A percentile compares a stretch with the other conserved stretches of the same genome.
Conservation (phyloP, 1,140 invertebrate genomes). For the Atta texana region DNA sequence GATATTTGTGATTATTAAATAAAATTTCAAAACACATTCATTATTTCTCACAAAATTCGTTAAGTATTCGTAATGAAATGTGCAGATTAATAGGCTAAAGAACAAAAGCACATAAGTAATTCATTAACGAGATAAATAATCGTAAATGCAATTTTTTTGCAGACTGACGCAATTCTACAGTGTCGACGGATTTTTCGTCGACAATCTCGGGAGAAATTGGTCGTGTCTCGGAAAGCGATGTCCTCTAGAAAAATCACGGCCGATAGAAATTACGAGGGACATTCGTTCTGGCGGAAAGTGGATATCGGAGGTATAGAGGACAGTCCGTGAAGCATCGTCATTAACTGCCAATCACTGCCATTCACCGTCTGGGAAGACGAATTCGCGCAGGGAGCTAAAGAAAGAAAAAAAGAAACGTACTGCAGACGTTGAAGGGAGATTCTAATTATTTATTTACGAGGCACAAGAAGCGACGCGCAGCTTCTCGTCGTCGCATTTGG, state of each 20-base stretch:
- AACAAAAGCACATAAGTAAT: background rate
- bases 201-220: constrained; percentile 29
- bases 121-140: constrained; percentile 49
- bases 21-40: background rate
- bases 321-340: constrained; percentile 76
- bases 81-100: background rate
- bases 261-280: constrained; percentile 73
- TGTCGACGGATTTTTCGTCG: constrained; percentile 35
- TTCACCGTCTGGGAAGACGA: constrained; percentile 72
- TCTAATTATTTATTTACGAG: constrained; percentile 79
- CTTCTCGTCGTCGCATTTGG: constrained; percentile 41
- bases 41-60: background rate
- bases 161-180: constrained; percentile 9
- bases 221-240: constrained; percentile 60
- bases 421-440: constrained; percentile 68
- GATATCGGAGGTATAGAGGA: constrained; percentile 73
- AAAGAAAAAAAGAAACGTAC: constrained; percentile 51
- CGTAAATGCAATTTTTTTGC: constrained; percentile 16
- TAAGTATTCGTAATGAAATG: background rate
- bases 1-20: background rate
- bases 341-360: constrained; percentile 82
- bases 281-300: constrained; percentile 59
- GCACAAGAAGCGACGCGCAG: constrained; percentile 25
- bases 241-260: constrained; percentile 72
- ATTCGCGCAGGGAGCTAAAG: constrained; percentile 38